These are phyloP conservation scores for Brachymystax lenok DNA, from an alignment of 2,797 vertebrate genomes.

Conservation along the genomic window DNA sequence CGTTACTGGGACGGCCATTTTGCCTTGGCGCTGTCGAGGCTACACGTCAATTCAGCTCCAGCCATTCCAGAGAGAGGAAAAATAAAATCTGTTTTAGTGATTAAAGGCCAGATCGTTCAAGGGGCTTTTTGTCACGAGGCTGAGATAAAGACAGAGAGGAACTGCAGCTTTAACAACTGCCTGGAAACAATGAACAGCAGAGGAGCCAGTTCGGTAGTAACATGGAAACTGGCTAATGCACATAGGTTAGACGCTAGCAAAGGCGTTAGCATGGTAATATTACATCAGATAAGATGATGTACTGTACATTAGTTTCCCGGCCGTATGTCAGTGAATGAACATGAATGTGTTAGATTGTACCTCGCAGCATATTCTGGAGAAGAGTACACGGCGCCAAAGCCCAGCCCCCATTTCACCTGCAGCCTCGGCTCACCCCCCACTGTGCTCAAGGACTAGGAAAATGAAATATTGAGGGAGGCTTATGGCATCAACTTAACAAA, in stretches of 20 bases:
- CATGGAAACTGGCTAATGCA: constrained; percentile 22
- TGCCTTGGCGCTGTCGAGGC: constrained; percentile 46
- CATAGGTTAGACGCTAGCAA: not conserved
- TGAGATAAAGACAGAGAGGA: constrained; percentile 3
- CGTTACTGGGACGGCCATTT: constrained; percentile 68
- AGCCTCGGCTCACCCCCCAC: not conserved
- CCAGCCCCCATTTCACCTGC: constrained; percentile 1
- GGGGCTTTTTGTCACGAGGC: not conserved
- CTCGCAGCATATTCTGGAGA: not conserved
- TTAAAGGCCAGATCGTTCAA: constrained; percentile 29
- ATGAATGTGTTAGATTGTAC: not conserved
- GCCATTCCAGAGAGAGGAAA: constrained; percentile 43
- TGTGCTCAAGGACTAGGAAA: not conserved
- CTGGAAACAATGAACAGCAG: constrained; percentile 29
- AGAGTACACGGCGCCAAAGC: constrained; percentile 15
- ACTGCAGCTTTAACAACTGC: constrained; percentile 16
- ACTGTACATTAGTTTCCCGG: not conserved
- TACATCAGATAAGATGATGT: not conserved
- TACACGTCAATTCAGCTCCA: constrained; percentile 47
- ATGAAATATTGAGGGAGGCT: constrained; percentile 48
- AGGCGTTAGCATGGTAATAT: not conserved
- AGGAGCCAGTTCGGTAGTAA: constrained; percentile 7
- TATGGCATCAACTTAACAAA: constrained; percentile 17
- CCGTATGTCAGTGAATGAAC: not conserved
- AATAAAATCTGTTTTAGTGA: constrained; percentile 54